These are phyloP conservation scores for Lobophora halterata DNA, from an alignment of 2,888 invertebrate species.

Conservation along the genomic window DNA sequence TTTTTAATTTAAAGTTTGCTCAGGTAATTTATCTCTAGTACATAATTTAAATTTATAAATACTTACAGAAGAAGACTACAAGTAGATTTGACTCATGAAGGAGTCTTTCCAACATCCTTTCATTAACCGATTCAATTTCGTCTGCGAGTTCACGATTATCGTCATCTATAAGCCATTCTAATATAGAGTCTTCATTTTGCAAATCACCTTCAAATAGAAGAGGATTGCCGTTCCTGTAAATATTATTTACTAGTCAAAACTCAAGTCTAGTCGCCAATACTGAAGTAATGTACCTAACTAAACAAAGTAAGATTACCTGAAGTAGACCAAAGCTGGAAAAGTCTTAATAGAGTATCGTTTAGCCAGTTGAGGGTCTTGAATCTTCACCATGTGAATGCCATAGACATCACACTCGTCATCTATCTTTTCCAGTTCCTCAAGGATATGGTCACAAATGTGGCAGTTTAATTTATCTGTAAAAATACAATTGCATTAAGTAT, in stretches of 20 bases:
- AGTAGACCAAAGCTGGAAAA: conserved; percentile 95
- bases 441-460: conserved; percentile 94
- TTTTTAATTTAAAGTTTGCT: too few species aligned
- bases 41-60: too few species aligned
- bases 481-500: too few species aligned
- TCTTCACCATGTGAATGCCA: conserved; percentile 96
- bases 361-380: conserved; percentile 94
- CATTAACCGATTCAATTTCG: conserved; percentile 96
- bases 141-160: conserved; percentile 96
- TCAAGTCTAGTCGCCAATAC: not conserved
- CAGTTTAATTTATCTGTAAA: conserved; percentile 91
- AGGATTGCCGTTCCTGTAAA: conserved; percentile 92
- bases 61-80: conserved; percentile 95
- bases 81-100: conserved; percentile 92
- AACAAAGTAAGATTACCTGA: conserved; percentile 78
- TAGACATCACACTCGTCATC: conserved; percentile 96
- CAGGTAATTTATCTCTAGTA: too few species aligned
- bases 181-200: conserved; percentile 94
- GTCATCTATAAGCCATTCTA: conserved; percentile 96
- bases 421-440: conserved; percentile 92
- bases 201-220: conserved; percentile 94
- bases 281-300: not conserved
- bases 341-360: conserved; percentile 97
- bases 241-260: not conserved
- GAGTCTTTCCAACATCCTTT: conserved; percentile 92